Base-by-base conservation (phyloP, 2,113 vertebrate genomes). In the Raphicerus campestris region DNA sequence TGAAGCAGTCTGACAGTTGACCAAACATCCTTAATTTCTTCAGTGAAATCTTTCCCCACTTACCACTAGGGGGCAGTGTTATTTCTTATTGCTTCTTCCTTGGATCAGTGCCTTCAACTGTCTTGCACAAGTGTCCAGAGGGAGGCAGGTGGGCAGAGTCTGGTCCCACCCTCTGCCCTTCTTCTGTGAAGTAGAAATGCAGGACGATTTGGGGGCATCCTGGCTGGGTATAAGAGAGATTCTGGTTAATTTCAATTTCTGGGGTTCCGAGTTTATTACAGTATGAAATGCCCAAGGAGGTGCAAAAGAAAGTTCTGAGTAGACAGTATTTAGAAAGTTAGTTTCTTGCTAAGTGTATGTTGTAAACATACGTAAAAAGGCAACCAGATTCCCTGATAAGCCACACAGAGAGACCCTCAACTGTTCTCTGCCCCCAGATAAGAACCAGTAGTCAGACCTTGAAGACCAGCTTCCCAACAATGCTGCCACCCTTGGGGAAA, bases 61-160 rank as follows among this genome's bases (percentile, higher is more conserved):
- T 4, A 93, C 92, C 94, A 88, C 89, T 87, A 96, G 94, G 73
- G 81, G 75, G 75, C 83, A 53, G 1, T 55, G 35, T 61, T 94
- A 30, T 49, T 70, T 53, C 28, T 19, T 45, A 11, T 32, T 60
- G 32, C n/a, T 86, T 87, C 49, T 95, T 78, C n/a, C 13, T 19
- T 66, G 39, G 45, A 30, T 82, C 19, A 10, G 61, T 49, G 83
- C 51, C 53, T 93, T 94, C 83, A 75, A 89, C 56, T 4, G 24
- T n/a, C 10, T 45, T 1, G 51, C 8, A 28, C 51, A 32, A 8
- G 80, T 16, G 35, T 73, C 35, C 28, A 16, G 42, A 75, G 73
- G 60, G 39, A 82, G 82, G 42, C 22, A 61, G 20, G 42, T 47
- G 45, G n/a, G 58, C 17, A 89, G 58, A 78, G 53, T 85, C 78